phyloP scores from a whole-genome alignment of 1,140 invertebrate species.

The Drosophila pseudoobscura region DNA sequence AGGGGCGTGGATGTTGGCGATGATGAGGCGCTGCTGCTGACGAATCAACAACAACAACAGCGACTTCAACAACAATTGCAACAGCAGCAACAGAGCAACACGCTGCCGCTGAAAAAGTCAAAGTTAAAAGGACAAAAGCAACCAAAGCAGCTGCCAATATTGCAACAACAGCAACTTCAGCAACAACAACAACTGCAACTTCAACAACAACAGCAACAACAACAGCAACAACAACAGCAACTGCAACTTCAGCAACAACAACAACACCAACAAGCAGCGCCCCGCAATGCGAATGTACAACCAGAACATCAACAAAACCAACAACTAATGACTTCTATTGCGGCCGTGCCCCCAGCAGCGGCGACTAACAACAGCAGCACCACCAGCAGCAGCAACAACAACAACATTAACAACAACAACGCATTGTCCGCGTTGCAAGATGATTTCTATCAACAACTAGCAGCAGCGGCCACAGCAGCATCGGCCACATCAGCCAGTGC shows the following conservation, averaged over 20 bases:
- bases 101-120: constrained; percentile 74
- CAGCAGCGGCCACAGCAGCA: constrained; percentile 49
- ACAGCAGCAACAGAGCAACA: constrained; percentile 57
- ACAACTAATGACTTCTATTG: constrained; percentile 76
- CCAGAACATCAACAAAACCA: constrained; percentile 32
- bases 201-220: constrained; percentile 43
- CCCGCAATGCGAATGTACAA: neutral
- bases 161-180: constrained; percentile 43
- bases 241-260: constrained; percentile 50
- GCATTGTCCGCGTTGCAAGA: constrained; percentile 70
- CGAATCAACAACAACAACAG: constrained; percentile 55
- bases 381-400: constrained; percentile 24
- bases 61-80: constrained; percentile 37
- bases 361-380: constrained; percentile 38
- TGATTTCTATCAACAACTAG: constrained; percentile 76
- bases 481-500: constrained; percentile 19
- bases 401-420: constrained; percentile 56
- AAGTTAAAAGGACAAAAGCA: constrained; percentile 80
- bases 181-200: constrained; percentile 35
- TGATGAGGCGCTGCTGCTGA: constrained; percentile 69
- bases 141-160: constrained; percentile 72
- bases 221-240: constrained; percentile 27
- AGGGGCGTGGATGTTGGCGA: constrained; percentile 78
- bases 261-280: constrained; percentile 6
- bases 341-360: constrained; percentile 53